These are phyloP conservation scores for Eupeodes latifasciatus DNA, from an alignment of 2,888 invertebrate genomes.

Conservation along the genomic window DNA sequence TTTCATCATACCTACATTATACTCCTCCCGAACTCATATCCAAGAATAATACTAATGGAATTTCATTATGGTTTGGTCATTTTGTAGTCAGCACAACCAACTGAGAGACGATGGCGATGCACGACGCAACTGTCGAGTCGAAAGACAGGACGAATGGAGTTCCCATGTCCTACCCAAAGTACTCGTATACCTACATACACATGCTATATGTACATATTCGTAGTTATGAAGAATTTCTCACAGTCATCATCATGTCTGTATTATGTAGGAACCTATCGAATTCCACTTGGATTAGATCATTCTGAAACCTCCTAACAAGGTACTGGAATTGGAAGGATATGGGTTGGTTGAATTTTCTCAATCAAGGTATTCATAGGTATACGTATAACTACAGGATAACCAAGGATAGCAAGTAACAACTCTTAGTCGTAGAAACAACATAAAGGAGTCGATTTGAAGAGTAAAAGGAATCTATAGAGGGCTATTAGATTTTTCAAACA, in stretches of 20 bases:
- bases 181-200: not conserved
- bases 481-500: slow-evolving; percentile 34
- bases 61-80: slow-evolving; percentile 17
- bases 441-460: not conserved
- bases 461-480: slow-evolving; percentile 14
- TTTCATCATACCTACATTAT: not conserved
- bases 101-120: not conserved
- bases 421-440: not conserved
- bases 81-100: slow-evolving; percentile 1
- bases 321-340: not conserved
- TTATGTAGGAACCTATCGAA: not conserved
- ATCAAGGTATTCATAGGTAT: too few relatives aligned
- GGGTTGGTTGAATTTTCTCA: not conserved
- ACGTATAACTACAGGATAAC: not conserved
- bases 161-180: not conserved
- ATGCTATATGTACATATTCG: too few relatives aligned
- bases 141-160: not conserved
- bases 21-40: not conserved
- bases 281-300: slow-evolving; percentile 28
- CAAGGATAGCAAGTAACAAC: not conserved
- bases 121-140: too few relatives aligned
- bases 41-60: not conserved
- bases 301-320: not conserved
- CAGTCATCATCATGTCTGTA: not conserved
- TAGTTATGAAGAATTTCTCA: not conserved